Evolutionary conservation across 2,888 invertebrate species (phyloP), one percentile per base, ranked within the genome.

Genomic region (Tenthredo livida): DNA sequence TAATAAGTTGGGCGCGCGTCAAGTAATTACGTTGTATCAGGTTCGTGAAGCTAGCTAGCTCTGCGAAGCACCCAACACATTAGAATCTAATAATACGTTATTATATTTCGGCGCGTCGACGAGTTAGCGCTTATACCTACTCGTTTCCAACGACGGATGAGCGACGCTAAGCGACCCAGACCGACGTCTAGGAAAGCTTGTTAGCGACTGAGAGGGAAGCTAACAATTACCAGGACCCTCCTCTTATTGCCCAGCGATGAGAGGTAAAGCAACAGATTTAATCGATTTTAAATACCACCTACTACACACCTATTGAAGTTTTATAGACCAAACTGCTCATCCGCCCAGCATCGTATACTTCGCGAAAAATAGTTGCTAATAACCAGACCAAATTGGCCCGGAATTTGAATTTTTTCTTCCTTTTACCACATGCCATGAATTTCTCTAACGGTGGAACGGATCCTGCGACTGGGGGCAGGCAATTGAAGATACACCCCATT

Each of bases 1-100:
- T 92, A 92, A 92, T 91, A 90, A 91, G 90, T 89, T 90, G 89
- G 90, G 89, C 70, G 85, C 89, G 87, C 87, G 88, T 86, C 89
- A 89, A 89, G 89, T 92, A 92, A 92, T 92, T 92, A 92, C 91
- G 90, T 92, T 92, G 92, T 91, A 92, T 91, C 91, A 89, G 89
- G 91, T 92, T 91, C 91, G 90, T 89, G 89, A 87, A 86, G 85
- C 88, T 21, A 86, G 85, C 88, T 21, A 67, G 43, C 65, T 43
- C 61, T 54, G 84, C 61, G 73, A 40, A 82, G 88, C 88, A 85
- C 86, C 89, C 89, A 91, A 91, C 91, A 89, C 89, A 90, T 91
- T 91, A 91, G 88, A 89, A 88, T 89, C 88, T 91, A 92, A 92
- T 91, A 89, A 90, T 88, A 90, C 87, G 90, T 89, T 90, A 91